Conservation (phyloP, 2,113 vertebrate species). For the Grantiella picta region DNA sequence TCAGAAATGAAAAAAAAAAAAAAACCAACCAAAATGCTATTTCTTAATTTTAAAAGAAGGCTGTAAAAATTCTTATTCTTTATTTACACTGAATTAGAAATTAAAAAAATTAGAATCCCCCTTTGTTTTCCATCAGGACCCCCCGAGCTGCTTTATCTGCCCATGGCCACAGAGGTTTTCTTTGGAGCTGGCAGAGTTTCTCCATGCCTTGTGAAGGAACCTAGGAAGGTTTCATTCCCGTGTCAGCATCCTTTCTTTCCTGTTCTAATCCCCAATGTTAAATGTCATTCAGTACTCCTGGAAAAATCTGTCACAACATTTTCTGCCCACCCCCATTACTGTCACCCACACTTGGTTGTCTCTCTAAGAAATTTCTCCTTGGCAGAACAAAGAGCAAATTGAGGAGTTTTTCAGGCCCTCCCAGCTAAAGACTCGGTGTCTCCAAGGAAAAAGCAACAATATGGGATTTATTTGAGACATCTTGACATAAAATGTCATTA, state of each 20-base stretch:
- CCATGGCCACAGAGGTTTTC: neutral
- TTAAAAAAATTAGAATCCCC: neutral
- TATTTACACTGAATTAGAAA: neutral
- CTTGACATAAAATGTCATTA: neutral
- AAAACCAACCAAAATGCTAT: neutral
- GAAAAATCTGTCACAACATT: neutral
- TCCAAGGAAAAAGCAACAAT: neutral
- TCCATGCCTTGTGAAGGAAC: neutral
- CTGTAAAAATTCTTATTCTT: neutral
- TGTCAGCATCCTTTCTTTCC: neutral
- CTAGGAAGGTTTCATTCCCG: neutral
- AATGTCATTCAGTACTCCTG: neutral
- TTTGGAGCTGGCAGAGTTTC: neutral
- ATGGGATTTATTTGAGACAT: neutral
- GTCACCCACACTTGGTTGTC: neutral
- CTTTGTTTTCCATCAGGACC: neutral
- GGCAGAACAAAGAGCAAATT: neutral
- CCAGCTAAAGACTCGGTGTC: neutral
- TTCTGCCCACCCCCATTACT: neutral
- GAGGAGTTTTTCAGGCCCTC: neutral
- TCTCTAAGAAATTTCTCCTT: neutral
- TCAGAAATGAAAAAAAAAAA: neutral
- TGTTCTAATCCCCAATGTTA: neutral
- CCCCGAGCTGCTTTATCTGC: neutral
- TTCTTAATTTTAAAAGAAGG: neutral